These are phyloP conservation scores for Pseudocheirus occidentalis DNA, from an alignment of 2,797 vertebrate genomes.

Conservation along the genomic window DNA sequence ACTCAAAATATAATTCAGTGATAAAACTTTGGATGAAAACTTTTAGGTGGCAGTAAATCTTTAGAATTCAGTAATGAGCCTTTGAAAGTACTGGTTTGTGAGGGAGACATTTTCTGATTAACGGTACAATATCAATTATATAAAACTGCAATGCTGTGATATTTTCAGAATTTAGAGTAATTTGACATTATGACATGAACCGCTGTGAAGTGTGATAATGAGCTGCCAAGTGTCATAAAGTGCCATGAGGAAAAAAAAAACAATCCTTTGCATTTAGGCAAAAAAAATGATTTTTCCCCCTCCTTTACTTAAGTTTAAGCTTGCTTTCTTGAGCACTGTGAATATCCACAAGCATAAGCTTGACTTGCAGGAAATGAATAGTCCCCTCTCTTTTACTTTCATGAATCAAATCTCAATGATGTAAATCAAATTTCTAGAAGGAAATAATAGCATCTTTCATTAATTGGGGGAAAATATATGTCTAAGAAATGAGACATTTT, in stretches of 20 bases:
- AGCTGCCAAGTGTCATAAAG: constrained; percentile 77
- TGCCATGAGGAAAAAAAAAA: constrained; percentile 37
- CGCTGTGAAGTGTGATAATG: constrained; percentile 80
- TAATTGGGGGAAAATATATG: constrained; percentile 3
- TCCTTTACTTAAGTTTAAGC: constrained; percentile 49
- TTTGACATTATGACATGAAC: constrained; percentile 77
- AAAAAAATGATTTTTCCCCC: constrained; percentile 42
- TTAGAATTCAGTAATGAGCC: constrained; percentile 80
- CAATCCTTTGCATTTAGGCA: constrained; percentile 51
- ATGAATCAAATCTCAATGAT: constrained; percentile 54
- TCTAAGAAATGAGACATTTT: constrained; percentile 51
- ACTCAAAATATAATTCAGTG: constrained; percentile 80
- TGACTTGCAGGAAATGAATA: constrained; percentile 45
- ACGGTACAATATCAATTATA: constrained; percentile 81
- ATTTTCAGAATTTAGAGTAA: constrained; percentile 80
- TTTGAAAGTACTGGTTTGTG: constrained; percentile 73
- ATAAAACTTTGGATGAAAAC: constrained; percentile 78
- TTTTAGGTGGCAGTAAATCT: constrained; percentile 80
- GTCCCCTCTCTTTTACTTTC: constrained; percentile 46
- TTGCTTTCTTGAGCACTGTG: constrained; percentile 57
- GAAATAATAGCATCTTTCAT: constrained; percentile 47
- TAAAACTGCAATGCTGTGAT: constrained; percentile 76
- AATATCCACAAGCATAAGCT: background rate
- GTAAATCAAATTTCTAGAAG: constrained; percentile 10
- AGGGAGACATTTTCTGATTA: constrained; percentile 74